Evolutionary conservation across 2,797 vertebrate species (phyloP), one percentile per base, ranked within the genome.

Genomic region (Sparidentex hasta): DNA sequence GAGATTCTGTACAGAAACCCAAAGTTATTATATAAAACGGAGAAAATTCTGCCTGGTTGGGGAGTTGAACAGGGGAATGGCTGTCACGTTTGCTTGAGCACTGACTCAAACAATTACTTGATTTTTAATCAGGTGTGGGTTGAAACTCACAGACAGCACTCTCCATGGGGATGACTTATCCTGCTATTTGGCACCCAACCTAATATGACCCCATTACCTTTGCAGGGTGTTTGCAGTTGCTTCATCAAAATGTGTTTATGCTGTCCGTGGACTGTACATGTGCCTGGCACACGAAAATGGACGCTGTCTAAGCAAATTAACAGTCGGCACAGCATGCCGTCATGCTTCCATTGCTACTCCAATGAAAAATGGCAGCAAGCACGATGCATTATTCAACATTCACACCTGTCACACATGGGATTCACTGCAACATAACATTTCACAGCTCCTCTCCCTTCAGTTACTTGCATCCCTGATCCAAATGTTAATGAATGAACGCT

Each of bases 401-500:
- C 76, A 68, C 85, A 88, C 71, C 79, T 88, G 86, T 71, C 83
- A 87, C 73, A 72, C 64, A 48, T 7, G 65, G 65, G 51, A 82
- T 82, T 78, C 82, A 78, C 72, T 76, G 82, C 67, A 68, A 86
- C 70, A 76, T 59, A 68, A 80, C 73, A 73, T 85, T 88, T 88
- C 76, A 84, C 76, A 77, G 85, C 65, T 86, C 55, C 68, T 87
- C 83, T 59, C 41, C 27, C 74, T 80, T 85, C 57, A 80, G 52
- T 81, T 71, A 71, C 64, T 58, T 41, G 61, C 66, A 59, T 65
- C 58, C 71, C 57, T 75, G 82, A 78, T 81, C 76, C 73, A 81
- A 82, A 81, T 78, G 82, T 85, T 85, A 88, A 88, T 84, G 78
- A 88, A 71, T 82, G 76, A 87, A 65, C 17, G 7, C 50, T 43